Base-by-base conservation (phyloP, 1,140 invertebrate species). In the Pogonognathellus flavescens region DNA sequence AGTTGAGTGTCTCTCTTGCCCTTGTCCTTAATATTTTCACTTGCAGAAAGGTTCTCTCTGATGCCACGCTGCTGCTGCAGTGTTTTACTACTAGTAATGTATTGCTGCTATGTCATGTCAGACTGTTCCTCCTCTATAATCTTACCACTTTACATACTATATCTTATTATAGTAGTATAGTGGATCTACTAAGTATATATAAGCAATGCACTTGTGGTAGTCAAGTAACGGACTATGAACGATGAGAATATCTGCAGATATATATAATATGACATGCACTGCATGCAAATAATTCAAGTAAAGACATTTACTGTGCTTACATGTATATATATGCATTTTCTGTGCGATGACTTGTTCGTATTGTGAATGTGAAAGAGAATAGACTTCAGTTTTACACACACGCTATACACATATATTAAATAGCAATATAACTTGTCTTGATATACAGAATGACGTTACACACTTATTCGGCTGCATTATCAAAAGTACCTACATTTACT, bases 11-110 rank as follows among this genome's bases (percentile, higher is more conserved):
- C 70, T 49, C 70, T 76, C 31, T 50, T 76, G 70, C 70, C 70
- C 70, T 76, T 76, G 70, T 76, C 70, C 70, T 76, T 76, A 76
- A 76, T 76, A 76, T 76, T 76, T 76, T 76, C 70, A 76, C 70
- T 76, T 76, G 70, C 41, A 76, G 70, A 76, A 76, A 76, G 70
- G 70, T 76, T 76, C 62, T 66, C 62, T 66, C 20, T 66, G 20
- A 10, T 66, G 62, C 8, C 31, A 41, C 31, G 6, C 31, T 41
- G 31, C 31, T 41, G 31, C 31, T 57, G 53, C 53, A 5, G 53
- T 57, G 3, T 14, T n/a, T 9, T 57, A 57, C 53, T 57, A 57
- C 53, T 57, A 57, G 53, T 57, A 14, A 57, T n/a, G 3, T 14
- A 13, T 57, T 14, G 11, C 53, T n/a, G 53, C 53, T 57, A 13